These are phyloP conservation scores for Perca flavescens DNA, from an alignment of 2,113 vertebrate species.

Conservation along the genomic window DNA sequence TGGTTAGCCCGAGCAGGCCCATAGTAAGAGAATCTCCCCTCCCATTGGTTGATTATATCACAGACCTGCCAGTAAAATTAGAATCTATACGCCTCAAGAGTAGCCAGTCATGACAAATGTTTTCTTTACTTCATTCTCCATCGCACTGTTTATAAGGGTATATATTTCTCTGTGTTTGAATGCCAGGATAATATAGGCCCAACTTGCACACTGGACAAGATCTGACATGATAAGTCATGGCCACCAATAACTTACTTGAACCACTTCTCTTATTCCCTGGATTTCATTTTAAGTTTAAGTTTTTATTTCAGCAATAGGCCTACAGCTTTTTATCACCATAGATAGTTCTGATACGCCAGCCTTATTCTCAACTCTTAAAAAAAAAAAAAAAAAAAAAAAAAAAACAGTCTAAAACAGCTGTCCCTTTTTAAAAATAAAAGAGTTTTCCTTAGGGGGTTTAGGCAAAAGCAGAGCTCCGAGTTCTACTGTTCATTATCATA, in stretches of 20 bases:
- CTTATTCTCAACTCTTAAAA: slow-evolving; percentile 18
- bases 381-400: slow-evolving; percentile 41
- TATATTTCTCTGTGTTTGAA: neutral
- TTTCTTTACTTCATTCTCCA: neutral
- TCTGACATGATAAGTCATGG: neutral
- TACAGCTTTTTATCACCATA: neutral
- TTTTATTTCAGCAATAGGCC: slow-evolving; percentile 3
- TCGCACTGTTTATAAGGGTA: neutral
- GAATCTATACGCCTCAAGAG: neutral
- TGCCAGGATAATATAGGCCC: neutral
- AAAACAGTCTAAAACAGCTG: slow-evolving; percentile 43
- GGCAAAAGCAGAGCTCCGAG: slow-evolving; percentile 20
- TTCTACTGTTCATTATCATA: slow-evolving; percentile 28
- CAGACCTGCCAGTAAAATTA: slow-evolving; percentile 6
- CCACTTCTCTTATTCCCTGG: slow-evolving; percentile 6
- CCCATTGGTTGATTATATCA: slow-evolving; percentile 8
- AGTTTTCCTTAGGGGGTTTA: slow-evolving; percentile 41
- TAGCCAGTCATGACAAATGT: neutral
- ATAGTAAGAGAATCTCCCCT: neutral
- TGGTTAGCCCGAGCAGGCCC: slow-evolving; percentile 35
- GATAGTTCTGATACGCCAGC: neutral
- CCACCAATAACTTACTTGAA: neutral
- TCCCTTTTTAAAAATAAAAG: neutral
- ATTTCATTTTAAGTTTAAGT: neutral
- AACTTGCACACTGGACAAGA: neutral